Conservation (phyloP, 2,888 invertebrate genomes). For the Dusona sp. region DNA sequence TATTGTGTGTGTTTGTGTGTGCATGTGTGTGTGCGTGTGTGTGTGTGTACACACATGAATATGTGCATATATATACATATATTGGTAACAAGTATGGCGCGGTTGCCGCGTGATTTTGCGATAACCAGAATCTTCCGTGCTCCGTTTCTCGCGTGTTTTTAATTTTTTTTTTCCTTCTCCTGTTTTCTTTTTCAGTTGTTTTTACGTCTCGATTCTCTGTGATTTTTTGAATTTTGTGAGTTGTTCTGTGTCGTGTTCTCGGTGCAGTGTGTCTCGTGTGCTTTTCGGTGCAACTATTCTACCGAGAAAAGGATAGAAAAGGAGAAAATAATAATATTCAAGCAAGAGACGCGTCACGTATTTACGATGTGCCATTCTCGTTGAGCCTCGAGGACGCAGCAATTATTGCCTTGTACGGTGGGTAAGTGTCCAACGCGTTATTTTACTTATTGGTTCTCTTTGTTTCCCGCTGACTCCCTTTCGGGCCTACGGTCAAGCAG, state of each 20-base stretch:
- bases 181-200: not conserved
- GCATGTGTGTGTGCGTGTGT: no score
- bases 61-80: not conserved
- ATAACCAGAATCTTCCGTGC: constrained; percentile 19
- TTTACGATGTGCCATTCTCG: constrained; percentile 38
- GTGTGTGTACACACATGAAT: not conserved
- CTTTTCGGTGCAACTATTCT: not conserved
- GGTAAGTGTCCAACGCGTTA: constrained; percentile 72
- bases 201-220: constrained; percentile 4
- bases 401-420: constrained; percentile 72
- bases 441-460: constrained; percentile 43
- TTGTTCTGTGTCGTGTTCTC: constrained; percentile 15
- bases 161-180: not conserved
- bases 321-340: constrained; percentile 15
- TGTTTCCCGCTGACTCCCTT: constrained; percentile 27
- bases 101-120: constrained; percentile 12
- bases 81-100: constrained; percentile 48
- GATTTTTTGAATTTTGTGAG: constrained; percentile 2
- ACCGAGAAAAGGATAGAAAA: constrained; percentile 24
- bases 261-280: constrained; percentile 7
- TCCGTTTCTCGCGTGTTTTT: not conserved
- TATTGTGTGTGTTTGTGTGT: no score
- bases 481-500: not conserved
- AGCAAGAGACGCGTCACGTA: constrained; percentile 2
- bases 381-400: constrained; percentile 58